Evolutionary conservation across 53 echinoderm and acorn worm species (phyloP).

Genomic region (Astropecten irregularis): DNA sequence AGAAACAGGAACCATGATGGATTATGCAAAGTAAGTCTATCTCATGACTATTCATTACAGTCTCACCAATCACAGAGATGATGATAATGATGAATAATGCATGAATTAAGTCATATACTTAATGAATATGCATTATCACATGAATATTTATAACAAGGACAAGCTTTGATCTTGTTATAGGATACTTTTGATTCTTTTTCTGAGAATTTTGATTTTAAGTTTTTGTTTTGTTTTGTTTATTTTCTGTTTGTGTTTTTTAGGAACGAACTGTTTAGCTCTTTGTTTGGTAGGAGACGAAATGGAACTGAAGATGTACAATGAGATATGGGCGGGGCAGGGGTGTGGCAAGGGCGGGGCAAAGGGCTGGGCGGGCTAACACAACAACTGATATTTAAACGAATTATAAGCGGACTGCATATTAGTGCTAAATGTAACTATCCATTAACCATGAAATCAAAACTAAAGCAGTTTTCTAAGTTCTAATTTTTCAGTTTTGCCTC

Average conservation of each 20-base stretch:
- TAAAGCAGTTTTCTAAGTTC: no score
- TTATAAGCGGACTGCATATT: no score
- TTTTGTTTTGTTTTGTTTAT: no score
- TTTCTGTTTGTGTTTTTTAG: conserved; percentile 36
- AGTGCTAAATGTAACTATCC: no score
- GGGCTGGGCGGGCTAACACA: no score
- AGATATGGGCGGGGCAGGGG: not conserved
- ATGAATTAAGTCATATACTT: no score
- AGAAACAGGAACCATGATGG: conserved; percentile 70
- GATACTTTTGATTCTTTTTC: no score
- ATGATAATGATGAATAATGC: not conserved
- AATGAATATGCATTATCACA: not conserved
- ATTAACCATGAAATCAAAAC: no score
- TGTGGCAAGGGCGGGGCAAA: no score
- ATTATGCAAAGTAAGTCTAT: conserved; percentile 74
- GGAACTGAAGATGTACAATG: not conserved
- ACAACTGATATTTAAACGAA: no score
- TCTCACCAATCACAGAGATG: not conserved
- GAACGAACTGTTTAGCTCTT: conserved; percentile 70
- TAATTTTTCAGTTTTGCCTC: no score
- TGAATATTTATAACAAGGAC: not conserved
- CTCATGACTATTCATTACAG: conserved; percentile 17
- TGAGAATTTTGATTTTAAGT: not conserved
- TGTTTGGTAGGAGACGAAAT: conserved; percentile 66
- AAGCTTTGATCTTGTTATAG: not conserved